phyloP scores from a whole-genome alignment of 2,797 vertebrate species.

The Silurus lanzhouensis region DNA sequence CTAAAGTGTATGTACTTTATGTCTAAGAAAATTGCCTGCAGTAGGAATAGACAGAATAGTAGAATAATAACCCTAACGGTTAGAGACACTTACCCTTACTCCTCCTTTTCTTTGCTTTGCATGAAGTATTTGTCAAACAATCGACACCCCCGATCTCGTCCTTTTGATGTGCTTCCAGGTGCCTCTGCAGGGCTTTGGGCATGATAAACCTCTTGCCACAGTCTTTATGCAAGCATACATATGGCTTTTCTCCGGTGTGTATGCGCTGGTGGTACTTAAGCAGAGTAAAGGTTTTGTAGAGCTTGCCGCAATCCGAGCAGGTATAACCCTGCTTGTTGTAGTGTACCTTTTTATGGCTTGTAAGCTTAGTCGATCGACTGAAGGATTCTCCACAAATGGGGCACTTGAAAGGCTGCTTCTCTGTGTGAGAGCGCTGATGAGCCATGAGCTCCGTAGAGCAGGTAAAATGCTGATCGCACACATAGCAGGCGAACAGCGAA shows the following conservation, averaged over 20 bases:
- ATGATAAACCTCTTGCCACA: conserved; percentile 79
- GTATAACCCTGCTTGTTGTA: conserved; percentile 72
- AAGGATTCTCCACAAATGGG: conserved; percentile 73
- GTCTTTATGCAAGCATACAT: conserved; percentile 69
- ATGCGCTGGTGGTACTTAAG: conserved; percentile 79
- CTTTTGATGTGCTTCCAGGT: conserved; percentile 67
- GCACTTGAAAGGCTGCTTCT: conserved; percentile 78
- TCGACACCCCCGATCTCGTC: conserved; percentile 52
- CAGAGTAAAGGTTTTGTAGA: conserved; percentile 78
- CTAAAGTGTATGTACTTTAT: no score
- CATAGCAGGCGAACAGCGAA: conserved; percentile 80
- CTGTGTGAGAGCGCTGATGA: conserved; percentile 79
- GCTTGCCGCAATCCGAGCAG: conserved; percentile 79
- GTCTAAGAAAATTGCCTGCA: background rate
- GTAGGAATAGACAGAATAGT: background rate
- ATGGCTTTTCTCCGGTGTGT: conserved; percentile 80
- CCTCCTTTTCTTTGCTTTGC: conserved; percentile 59
- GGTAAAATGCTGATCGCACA: conserved; percentile 80
- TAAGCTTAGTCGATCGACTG: conserved; percentile 73
- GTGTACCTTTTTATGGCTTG: conserved; percentile 77
- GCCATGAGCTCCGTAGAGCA: conserved; percentile 79
- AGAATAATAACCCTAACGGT: background rate
- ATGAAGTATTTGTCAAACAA: conserved; percentile 23
- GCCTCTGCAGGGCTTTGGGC: conserved; percentile 75
- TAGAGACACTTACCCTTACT: conserved; percentile 61